Conservation (phyloP, 1,140 invertebrate genomes). For the Fopius arisanus region DNA sequence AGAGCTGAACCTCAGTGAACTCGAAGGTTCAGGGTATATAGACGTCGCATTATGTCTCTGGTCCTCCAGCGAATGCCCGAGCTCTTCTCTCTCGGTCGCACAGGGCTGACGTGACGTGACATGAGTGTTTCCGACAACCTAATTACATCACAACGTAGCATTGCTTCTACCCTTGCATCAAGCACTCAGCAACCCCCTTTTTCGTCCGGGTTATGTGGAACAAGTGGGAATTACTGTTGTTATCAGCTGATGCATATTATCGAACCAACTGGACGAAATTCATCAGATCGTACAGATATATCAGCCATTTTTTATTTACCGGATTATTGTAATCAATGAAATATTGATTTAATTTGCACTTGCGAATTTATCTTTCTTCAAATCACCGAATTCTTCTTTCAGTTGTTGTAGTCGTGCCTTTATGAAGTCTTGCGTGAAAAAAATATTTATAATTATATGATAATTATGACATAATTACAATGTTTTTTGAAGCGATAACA, state of each 20-base stretch:
- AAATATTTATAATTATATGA: too few relatives aligned
- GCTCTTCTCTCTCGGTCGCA: conserved; percentile 28
- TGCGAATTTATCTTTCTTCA: too few relatives aligned
- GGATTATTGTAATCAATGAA: too few relatives aligned
- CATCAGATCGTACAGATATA: too few relatives aligned
- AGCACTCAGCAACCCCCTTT: background rate
- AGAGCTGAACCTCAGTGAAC: background rate
- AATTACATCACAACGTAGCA: conserved; percentile 63
- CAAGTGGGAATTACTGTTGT: background rate
- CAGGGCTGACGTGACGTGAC: conserved; percentile 54
- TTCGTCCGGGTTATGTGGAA: background rate
- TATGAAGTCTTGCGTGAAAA: too few relatives aligned
- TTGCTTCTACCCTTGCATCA: conserved; percentile 33
- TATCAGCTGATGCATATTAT: background rate
- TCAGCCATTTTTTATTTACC: too few relatives aligned
- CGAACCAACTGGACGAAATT: background rate
- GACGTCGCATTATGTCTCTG: conserved; percentile 61
- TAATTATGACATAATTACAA: too few relatives aligned
- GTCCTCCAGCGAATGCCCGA: conserved; percentile 48
- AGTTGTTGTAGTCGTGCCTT: too few relatives aligned
- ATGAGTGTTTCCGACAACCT: conserved; percentile 65
- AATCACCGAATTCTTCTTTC: too few relatives aligned
- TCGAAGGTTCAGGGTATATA: conserved; percentile 25
- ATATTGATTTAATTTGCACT: too few relatives aligned
- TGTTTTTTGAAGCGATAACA: too few relatives aligned